Conservation (phyloP, 1,140 invertebrate species). For the Leptopilina clavipes region DNA sequence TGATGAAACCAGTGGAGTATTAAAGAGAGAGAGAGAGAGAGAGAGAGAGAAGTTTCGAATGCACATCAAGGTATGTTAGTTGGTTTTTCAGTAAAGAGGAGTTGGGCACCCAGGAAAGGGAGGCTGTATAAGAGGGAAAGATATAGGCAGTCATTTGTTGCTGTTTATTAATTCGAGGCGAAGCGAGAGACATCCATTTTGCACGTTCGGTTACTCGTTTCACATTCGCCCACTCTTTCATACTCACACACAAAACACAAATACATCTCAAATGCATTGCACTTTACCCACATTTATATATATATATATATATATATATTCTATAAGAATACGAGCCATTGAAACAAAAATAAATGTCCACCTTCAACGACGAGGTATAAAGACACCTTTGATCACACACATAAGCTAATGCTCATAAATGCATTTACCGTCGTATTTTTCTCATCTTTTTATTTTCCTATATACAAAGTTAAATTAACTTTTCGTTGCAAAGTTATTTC, state of each 20-base stretch:
- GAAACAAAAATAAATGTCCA: conserved; percentile 41
- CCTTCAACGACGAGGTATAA: conserved; percentile 29
- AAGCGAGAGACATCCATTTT: conserved; percentile 69
- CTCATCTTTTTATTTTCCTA: neutral
- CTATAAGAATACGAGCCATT: conserved; percentile 37
- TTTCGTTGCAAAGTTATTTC: too few relatives aligned
- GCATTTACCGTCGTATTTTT: neutral
- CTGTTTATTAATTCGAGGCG: conserved; percentile 73
- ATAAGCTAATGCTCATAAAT: conserved; percentile 7
- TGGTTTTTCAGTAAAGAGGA: conserved; percentile 48
- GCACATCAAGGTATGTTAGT: conserved; percentile 45
- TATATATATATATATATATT: neutral
- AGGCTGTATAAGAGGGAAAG: conserved; percentile 61
- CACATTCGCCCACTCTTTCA: conserved; percentile 65
- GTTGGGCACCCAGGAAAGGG: conserved; percentile 42
- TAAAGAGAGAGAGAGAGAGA: conserved; percentile 37
- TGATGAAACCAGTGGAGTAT: conserved; percentile 66
- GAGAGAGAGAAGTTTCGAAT: conserved; percentile 39
- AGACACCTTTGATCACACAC: conserved; percentile 15
- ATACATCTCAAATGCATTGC: conserved; percentile 22
- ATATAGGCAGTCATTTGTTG: conserved; percentile 71
- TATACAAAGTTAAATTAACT: neutral
- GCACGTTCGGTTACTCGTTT: conserved; percentile 68
- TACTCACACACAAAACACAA: conserved; percentile 49
- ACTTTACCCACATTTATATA: neutral